Evolutionary conservation across 1,140 invertebrate genomes (phyloP).

Genomic region (Acromyrmex charruanus): DNA sequence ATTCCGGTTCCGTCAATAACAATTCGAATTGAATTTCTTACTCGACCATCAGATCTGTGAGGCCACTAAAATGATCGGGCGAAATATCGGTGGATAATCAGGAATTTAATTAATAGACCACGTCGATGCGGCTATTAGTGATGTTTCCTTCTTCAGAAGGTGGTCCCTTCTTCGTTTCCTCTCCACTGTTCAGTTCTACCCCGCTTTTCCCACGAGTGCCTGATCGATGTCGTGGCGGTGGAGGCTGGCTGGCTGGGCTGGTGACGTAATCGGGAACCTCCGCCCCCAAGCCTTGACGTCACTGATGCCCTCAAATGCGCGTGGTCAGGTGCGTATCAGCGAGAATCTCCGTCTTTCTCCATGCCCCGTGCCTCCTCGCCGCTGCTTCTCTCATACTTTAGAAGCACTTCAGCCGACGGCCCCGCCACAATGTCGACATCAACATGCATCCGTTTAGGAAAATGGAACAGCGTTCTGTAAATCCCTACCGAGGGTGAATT

Average conservation of each 20-base stretch:
- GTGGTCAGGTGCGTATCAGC: conserved; percentile 64
- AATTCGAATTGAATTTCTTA: conserved; percentile 45
- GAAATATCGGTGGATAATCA: conserved; percentile 66
- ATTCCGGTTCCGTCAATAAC: not conserved
- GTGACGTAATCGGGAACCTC: conserved; percentile 81
- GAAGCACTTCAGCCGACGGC: conserved; percentile 48
- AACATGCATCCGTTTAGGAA: conserved; percentile 67
- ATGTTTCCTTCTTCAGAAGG: conserved; percentile 63
- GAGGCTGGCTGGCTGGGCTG: conserved; percentile 81
- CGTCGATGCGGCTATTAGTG: conserved; percentile 63
- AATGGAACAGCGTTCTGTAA: conserved; percentile 60
- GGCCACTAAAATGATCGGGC: conserved; percentile 31
- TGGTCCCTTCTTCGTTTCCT: conserved; percentile 34
- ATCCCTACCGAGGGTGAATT: conserved; percentile 39
- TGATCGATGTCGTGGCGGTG: conserved; percentile 79
- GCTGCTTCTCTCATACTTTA: conserved; percentile 21
- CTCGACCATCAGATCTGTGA: not conserved
- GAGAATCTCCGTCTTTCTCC: conserved; percentile 63
- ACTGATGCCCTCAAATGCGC: conserved; percentile 85
- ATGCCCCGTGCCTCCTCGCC: not conserved
- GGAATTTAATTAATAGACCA: conserved; percentile 73
- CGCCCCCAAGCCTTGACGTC: conserved; percentile 83
- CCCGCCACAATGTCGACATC: conserved; percentile 30
- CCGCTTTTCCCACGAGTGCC: conserved; percentile 77
- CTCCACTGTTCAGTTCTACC: conserved; percentile 56